Conservation (phyloP, 2,888 invertebrate genomes). For the Linnaemya vulpina region DNA sequence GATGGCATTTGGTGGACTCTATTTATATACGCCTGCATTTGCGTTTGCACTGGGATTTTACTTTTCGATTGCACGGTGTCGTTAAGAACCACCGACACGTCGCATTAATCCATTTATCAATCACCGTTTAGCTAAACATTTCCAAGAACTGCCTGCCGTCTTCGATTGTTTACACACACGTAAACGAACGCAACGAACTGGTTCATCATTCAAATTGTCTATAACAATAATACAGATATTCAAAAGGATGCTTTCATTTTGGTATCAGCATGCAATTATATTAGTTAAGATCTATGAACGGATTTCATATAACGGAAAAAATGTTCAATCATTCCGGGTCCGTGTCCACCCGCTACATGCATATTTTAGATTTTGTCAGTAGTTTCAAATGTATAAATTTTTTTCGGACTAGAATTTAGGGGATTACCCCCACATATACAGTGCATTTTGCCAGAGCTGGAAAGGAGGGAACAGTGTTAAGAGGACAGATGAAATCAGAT, state of each 20-base stretch:
- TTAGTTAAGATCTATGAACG: too few species aligned
- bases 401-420: too few species aligned
- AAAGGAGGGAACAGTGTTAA: too few species aligned
- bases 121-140: slow-evolving; percentile 69
- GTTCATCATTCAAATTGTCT: slow-evolving; percentile 50
- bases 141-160: slow-evolving; percentile 65
- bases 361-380: too few species aligned
- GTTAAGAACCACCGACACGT: slow-evolving; percentile 70
- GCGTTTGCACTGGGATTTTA: slow-evolving; percentile 25
- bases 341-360: too few species aligned
- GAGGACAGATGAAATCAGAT: too few species aligned
- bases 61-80: slow-evolving; percentile 48
- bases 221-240: slow-evolving; percentile 22
- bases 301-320: too few species aligned
- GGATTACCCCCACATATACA: too few species aligned
- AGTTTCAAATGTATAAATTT: too few species aligned
- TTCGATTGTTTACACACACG: slow-evolving; percentile 42
- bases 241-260: slow-evolving; percentile 18
- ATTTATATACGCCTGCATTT: slow-evolving; percentile 23
- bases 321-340: too few species aligned
- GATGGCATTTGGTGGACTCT: slow-evolving; percentile 8
- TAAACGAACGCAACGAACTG: slow-evolving; percentile 39
- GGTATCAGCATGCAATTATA: not conserved
- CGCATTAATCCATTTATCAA: slow-evolving; percentile 72
- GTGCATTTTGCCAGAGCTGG: too few species aligned